These are phyloP conservation scores for Lordiphosa andalusiaca DNA, from an alignment of 2,888 invertebrate genomes.

Conservation along the genomic window DNA sequence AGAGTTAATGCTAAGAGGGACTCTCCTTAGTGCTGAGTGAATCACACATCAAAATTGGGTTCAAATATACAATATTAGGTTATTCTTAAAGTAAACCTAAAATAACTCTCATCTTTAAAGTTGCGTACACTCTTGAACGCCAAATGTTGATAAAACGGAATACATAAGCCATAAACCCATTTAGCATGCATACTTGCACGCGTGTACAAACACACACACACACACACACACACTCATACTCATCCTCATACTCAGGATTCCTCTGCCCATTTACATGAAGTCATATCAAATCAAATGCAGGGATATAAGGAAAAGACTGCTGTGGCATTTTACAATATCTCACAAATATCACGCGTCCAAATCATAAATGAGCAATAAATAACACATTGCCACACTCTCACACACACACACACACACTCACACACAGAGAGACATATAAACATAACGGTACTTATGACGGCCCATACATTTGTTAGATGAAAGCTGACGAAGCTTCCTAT, in stretches of 20 bases:
- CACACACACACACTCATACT: too few species aligned
- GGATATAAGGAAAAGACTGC: constrained; percentile 18
- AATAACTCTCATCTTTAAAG: too few species aligned
- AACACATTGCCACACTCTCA: constrained; percentile 61
- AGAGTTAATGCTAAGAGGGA: too few species aligned
- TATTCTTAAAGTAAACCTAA: too few species aligned
- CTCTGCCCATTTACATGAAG: background rate
- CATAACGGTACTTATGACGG: constrained; percentile 36
- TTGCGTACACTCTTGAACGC: background rate
- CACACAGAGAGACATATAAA: constrained; percentile 21
- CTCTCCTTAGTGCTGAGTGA: too few species aligned
- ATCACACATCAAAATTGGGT: too few species aligned
- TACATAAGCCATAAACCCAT: constrained; percentile 6
- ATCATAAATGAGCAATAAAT: constrained; percentile 76
- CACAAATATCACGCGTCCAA: constrained; percentile 61
- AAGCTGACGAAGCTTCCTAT: constrained; percentile 21
- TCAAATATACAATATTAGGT: too few species aligned
- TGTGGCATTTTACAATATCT: constrained; percentile 54
- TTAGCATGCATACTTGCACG: constrained; percentile 3
- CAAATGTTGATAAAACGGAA: constrained; percentile 4
- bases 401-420: constrained; percentile 47
- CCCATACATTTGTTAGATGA: constrained; percentile 37
- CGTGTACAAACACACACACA: too few species aligned
- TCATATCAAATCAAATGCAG: constrained; percentile 18
- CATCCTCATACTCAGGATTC: background rate